Evolutionary conservation across 2,113 vertebrate species (phyloP), one percentile per base, ranked within the genome.

Genomic region (Spizaetus ornatus): DNA sequence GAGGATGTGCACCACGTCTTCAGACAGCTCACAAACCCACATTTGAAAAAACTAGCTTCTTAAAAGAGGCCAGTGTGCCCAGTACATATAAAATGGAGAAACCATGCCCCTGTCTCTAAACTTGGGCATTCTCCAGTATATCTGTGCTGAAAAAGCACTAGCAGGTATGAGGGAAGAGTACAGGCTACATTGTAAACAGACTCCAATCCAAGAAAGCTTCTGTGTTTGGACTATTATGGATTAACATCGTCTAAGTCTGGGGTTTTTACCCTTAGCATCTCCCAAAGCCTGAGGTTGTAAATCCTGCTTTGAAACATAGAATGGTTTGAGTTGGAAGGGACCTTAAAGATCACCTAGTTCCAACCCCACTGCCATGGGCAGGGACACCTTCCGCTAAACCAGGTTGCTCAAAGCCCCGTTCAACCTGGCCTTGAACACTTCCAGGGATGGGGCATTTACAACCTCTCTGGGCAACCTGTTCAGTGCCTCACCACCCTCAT

Each of bases 71-170:
- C 22, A 13, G n/a, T 31, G 40, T 50, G 31, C n/a, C 61, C 47
- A 62, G 47, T 13, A 6, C 43, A 52, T 20, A n/a, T 13, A 53
- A 90, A 86, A 71, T 6, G 13, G 34, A 77, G 69, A 69, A 45
- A 56, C 27, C n/a, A 7, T 47, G 67, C 26, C 38, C 19, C 10
- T 10, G 0, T 32, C 53, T 73, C 40, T 65, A 59, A 74, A 63
- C 47, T 67, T 0, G 0, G 22, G 29, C 23, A 26, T 50, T 77
- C 43, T 59, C 38, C 29, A n/a, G 36, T 32, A 36, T 2, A 11
- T 42, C 69, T 18, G 3, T 58, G 34, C 80, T 89, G 56, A 40
- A 73, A 66, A 86, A 55, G 12, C 23, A 10, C 29, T 38, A 52
- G 18, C 18, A 53, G 48, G 38, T 65, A 32, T 20, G 25, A 80